Evolutionary conservation across 1,140 invertebrate genomes (phyloP), one percentile per base, ranked within the genome.

Genomic region (Mya arenaria): DNA sequence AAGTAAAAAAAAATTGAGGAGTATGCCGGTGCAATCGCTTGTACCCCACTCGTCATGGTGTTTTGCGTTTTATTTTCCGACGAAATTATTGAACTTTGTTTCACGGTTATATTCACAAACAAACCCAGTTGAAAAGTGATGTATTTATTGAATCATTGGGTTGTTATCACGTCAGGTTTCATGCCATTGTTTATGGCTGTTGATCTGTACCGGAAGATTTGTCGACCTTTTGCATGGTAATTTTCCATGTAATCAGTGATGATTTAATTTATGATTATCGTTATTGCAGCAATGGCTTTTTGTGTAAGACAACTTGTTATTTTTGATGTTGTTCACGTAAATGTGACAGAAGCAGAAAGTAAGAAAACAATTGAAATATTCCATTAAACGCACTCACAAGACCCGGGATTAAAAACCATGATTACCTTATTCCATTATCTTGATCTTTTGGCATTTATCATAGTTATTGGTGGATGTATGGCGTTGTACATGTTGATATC

Each of bases 131-230:
- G 74, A 17, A 65, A 66, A 28, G 3, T 65, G 0, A 17, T 60
- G n/a, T 15, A 37, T 10, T 66, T 78, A n/a, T 0, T 52, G n/a
- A 78, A 66, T 55, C 62, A 34, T 13, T 37, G 39, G 19, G 15
- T 44, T 28, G 44, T 60, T 0, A 41, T 78, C 17, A 41, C 74
- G 2, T 78, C 74, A 5, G 37, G 37, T 0, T 15, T 78, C 37
- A 19, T 78, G 15, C 37, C 66, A 5, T 23, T 78, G 3, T 19
- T 25, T 0, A 52, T 78, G 5, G 74, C 74, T 0, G 34, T 66
- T 41, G 74, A 78, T 41, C 62, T 58, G 25, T 66, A 48, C 34
- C 23, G 74, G 15, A 78, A 66, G 44, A 41, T 78, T 6, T 78
- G 74, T 25, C 10, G 28, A 34, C 44, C 74, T 5, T 65, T 65